Evolutionary conservation across 2,888 invertebrate genomes (phyloP), one percentile per base, ranked within the genome.

Genomic region (Slavum lentiscoides): DNA sequence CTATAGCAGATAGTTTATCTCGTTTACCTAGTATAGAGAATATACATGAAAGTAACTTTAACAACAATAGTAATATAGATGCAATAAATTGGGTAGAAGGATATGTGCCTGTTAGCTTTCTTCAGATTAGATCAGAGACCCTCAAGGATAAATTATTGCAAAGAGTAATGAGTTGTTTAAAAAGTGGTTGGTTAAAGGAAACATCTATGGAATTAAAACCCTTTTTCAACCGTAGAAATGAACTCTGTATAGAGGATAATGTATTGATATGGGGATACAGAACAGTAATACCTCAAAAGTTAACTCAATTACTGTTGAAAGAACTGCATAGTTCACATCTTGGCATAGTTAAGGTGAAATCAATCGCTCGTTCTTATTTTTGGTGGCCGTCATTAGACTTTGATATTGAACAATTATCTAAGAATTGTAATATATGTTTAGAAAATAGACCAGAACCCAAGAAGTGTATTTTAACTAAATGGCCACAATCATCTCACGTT

Each of bases 301-400:
- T 77, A 23, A 58, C 21, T 5, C 6, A 17, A 5, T 23, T 30
- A 19, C 17, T 80, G 7, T 53, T 70, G 30, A 59, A 2, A 62
- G 80, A 80, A 43, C 53, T 80, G 21, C 69, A 80, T 15, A 69
- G 69, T 53, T 69, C 61, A 43, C 72, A 80, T 59, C 8, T 80
- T 1, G 80, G 80, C 4, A 75, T 66, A 5, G 55, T 72, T 1
- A 82, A 77, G 59, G 73, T 73, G 43, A 73, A 77, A 21, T 19
- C 58, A 9, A 37, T 82, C 1, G 77, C 82, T 19, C 61, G 73
- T 7, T 58, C 72, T 19, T 64, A 37, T 9, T 64, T 82, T 43
- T 82, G 75, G 69, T 82, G 82, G 82, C 62, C 66, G 43, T 61
- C 55, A 39, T 17, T 77, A 3, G 72, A 76, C 17, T 8, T n/a